These are phyloP conservation scores for Pampusana beccarii DNA, from an alignment of 2,113 vertebrate species.

Conservation along the genomic window DNA sequence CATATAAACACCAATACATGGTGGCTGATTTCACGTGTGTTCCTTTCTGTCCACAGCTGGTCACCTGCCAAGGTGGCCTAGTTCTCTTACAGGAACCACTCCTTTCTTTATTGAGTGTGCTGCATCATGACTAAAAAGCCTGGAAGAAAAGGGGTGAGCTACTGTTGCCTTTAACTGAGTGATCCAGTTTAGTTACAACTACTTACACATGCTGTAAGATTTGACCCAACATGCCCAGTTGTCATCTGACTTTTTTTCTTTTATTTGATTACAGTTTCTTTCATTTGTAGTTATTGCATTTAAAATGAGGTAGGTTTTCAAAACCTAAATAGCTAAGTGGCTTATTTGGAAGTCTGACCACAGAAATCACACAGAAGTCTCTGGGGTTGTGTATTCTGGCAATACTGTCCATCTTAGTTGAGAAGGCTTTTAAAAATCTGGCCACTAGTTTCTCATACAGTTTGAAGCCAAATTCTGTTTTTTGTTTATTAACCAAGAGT, in stretches of 20 bases:
- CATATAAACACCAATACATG: not conserved
- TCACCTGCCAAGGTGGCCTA: not conserved
- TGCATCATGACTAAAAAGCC: not conserved
- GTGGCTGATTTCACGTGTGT: not conserved
- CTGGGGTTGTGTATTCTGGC: not conserved
- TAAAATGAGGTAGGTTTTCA: not conserved
- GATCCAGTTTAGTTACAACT: not conserved
- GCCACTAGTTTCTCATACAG: not conserved
- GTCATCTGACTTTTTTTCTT: not conserved
- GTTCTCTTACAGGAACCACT: not conserved
- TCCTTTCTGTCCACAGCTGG: not conserved
- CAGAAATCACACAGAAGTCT: not conserved
- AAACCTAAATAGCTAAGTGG: not conserved
- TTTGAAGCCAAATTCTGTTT: not conserved
- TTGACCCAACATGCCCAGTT: not conserved
- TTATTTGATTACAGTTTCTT: not conserved
- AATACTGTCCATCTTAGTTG: not conserved
- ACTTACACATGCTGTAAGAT: not conserved
- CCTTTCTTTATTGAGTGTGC: not conserved
- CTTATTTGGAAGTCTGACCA: not conserved
- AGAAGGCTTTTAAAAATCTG: not conserved
- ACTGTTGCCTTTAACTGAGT: not conserved
- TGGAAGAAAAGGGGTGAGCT: not conserved
- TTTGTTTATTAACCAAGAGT: not conserved
- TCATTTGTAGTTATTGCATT: not conserved